These are phyloP conservation scores for Phocides pigmalion DNA, from an alignment of 1,140 invertebrate species.

Conservation along the genomic window DNA sequence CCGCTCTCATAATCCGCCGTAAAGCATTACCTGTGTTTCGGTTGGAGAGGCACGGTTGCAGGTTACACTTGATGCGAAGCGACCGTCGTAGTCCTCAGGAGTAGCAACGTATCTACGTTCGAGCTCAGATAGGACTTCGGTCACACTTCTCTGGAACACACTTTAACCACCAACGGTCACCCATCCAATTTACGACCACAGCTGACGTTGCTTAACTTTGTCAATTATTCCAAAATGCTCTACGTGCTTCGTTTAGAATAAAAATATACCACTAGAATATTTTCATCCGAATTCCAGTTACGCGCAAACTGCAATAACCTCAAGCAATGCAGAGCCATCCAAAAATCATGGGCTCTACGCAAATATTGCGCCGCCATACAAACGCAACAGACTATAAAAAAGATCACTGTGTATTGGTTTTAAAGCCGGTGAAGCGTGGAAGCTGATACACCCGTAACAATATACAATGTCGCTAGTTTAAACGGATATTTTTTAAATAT, in stretches of 20 bases:
- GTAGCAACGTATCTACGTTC: too few species aligned
- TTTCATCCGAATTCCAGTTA: background rate
- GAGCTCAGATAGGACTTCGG: too few species aligned
- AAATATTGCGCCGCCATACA: background rate
- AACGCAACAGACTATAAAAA: constrained; percentile 29
- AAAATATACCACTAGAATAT: background rate
- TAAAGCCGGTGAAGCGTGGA: constrained; percentile 35
- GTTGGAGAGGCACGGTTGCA: too few species aligned
- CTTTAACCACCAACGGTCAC: too few species aligned
- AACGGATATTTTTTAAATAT: background rate
- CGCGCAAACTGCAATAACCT: constrained; percentile 2
- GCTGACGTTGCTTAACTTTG: too few species aligned
- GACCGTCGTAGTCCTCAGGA: too few species aligned
- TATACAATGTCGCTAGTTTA: background rate
- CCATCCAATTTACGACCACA: too few species aligned
- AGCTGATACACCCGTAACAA: background rate
- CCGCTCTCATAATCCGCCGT: too few species aligned
- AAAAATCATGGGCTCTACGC: background rate
- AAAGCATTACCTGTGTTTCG: too few species aligned
- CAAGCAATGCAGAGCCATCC: background rate
- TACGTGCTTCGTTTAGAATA: background rate
- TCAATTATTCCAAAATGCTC: too few species aligned
- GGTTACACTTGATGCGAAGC: too few species aligned
- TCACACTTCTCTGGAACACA: too few species aligned
- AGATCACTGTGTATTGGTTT: constrained; percentile 47